phyloP scores from a whole-genome alignment of 2,113 vertebrate genomes.

The Hypomesus transpacificus region DNA sequence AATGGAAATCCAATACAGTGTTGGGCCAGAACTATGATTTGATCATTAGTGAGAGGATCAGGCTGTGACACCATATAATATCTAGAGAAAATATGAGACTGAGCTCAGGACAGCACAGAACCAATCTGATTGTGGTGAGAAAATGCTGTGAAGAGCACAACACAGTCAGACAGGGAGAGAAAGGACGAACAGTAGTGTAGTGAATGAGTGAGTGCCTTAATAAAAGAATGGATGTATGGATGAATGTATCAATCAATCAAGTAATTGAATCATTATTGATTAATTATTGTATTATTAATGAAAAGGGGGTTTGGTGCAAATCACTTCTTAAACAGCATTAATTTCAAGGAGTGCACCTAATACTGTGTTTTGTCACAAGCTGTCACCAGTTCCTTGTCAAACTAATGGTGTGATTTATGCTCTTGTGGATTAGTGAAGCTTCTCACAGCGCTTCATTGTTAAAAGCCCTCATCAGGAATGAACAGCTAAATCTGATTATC shows the following conservation, averaged over 20 bases:
- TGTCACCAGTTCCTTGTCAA: no score
- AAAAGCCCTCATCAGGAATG: no score
- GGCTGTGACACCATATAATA: conserved; percentile 5
- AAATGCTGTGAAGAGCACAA: neutral
- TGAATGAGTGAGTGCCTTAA: conserved; percentile 6
- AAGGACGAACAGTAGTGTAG: no score
- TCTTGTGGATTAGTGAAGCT: no score
- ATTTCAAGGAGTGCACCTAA: no score
- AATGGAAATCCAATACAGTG: conserved; percentile 9
- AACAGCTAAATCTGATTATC: no score
- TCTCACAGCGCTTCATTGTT: no score
- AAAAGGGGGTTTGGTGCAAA: no score
- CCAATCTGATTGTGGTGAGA: neutral
- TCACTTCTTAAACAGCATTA: no score
- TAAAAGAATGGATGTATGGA: neutral
- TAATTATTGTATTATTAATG: no score
- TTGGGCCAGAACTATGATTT: neutral
- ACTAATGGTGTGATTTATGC: no score
- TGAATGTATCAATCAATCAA: neutral
- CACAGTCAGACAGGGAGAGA: neutral
- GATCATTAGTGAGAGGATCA: neutral
- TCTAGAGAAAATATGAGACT: conserved; percentile 3
- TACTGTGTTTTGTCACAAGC: no score
- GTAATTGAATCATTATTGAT: neutral
- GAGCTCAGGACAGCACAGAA: neutral